phyloP scores from a whole-genome alignment of 1,140 invertebrate genomes.

The Drosophila ananassae region DNA sequence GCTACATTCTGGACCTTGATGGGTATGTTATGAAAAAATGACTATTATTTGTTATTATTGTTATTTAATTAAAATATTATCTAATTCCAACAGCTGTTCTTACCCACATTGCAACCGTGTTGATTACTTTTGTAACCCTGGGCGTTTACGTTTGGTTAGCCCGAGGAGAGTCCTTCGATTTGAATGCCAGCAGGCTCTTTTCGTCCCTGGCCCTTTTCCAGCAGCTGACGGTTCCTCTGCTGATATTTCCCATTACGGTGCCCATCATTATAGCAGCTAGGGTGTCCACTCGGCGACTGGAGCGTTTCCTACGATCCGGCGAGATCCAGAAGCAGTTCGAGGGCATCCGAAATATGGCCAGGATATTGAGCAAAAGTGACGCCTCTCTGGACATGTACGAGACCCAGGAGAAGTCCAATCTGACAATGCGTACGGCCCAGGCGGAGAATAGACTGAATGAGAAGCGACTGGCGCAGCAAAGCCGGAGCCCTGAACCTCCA shows the following conservation, averaged over 20 bases:
- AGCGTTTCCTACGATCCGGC: slow-evolving; percentile 88
- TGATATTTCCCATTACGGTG: slow-evolving; percentile 91
- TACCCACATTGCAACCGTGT: slow-evolving; percentile 89
- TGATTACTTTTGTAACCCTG: slow-evolving; percentile 90
- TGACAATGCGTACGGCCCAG: slow-evolving; percentile 63
- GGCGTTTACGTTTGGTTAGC: slow-evolving; percentile 85
- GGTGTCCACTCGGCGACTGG: slow-evolving; percentile 88
- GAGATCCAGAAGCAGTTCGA: slow-evolving; percentile 87
- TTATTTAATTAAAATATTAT: not conserved
- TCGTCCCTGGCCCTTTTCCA: slow-evolving; percentile 91
- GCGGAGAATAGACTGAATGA: slow-evolving; percentile 66
- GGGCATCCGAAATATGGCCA: slow-evolving; percentile 80
- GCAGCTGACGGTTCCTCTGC: slow-evolving; percentile 90
- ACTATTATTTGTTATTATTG: not conserved
- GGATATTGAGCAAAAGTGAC: slow-evolving; percentile 82
- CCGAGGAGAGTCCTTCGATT: slow-evolving; percentile 64
- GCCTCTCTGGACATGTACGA: slow-evolving; percentile 83
- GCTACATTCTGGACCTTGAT: slow-evolving; percentile 90
- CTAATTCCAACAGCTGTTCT: slow-evolving; percentile 76
- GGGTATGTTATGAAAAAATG: slow-evolving; percentile 85
- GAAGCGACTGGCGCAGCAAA: slow-evolving; percentile 60
- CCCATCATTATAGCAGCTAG: slow-evolving; percentile 90
- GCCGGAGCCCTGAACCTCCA: slow-evolving; percentile 39
- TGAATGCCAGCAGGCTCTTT: slow-evolving; percentile 90
- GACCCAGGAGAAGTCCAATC: slow-evolving; percentile 67